phyloP scores from a whole-genome alignment of 1,140 invertebrate species.

The Nilaparvata lugens region DNA sequence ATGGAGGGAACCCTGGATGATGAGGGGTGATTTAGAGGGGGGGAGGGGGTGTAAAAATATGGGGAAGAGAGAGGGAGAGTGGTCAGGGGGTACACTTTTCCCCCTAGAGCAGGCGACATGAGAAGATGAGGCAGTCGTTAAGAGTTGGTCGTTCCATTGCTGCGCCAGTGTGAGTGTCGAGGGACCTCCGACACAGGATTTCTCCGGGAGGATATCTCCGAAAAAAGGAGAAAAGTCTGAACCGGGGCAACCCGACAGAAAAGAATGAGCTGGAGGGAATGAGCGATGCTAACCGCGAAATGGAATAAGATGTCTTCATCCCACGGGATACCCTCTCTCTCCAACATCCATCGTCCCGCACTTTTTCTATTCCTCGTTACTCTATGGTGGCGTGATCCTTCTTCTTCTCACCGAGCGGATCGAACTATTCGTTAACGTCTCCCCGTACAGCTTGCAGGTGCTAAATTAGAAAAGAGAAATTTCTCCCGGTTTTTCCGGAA shows the following conservation, averaged over 20 bases:
- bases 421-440: too few relatives aligned
- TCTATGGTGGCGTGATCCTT: too few relatives aligned
- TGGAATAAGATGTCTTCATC: constrained; percentile 6
- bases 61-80: too few relatives aligned
- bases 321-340: background rate
- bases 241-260: background rate
- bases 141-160: background rate
- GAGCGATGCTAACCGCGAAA: background rate
- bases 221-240: too few relatives aligned
- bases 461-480: too few relatives aligned
- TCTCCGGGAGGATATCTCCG: too few relatives aligned
- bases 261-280: background rate
- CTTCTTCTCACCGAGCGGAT: too few relatives aligned
- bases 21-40: background rate
- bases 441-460: too few relatives aligned
- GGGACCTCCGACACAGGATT: background rate
- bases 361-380: too few relatives aligned
- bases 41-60: background rate
- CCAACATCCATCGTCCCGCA: too few relatives aligned
- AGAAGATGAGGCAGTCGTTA: background rate
- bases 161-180: background rate
- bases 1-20: background rate
- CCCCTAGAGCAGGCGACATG: background rate
- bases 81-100: too few relatives aligned
- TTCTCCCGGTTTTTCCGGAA: too few relatives aligned